Conservation (phyloP, 2,888 invertebrate species). For the Sinopyrophorus schimmeli region DNA sequence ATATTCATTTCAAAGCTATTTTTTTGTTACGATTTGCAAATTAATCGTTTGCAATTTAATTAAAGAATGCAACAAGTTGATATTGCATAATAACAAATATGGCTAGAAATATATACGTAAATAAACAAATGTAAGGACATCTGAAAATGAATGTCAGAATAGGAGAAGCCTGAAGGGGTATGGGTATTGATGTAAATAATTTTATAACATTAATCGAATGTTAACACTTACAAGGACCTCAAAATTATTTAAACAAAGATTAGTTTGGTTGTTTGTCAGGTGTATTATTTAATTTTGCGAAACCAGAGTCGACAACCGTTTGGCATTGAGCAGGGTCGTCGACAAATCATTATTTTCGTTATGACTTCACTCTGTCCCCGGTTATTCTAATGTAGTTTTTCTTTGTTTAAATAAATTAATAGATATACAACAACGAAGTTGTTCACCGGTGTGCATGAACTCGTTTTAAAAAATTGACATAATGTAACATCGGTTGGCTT, state of each 20-base stretch:
- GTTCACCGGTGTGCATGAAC: slow-evolving; percentile 21
- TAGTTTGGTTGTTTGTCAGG: slow-evolving; percentile 31
- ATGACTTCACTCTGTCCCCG: slow-evolving; percentile 32
- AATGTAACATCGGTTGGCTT: slow-evolving; percentile 15
- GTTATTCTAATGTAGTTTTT: slow-evolving; percentile 35
- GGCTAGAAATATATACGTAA: background rate
- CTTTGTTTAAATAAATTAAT: slow-evolving; percentile 31
- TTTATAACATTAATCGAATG: slow-evolving; percentile 8
- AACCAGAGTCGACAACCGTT: slow-evolving; percentile 58
- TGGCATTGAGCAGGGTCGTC: slow-evolving; percentile 52
- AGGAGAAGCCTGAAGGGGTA: too few relatives aligned
- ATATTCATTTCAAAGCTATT: background rate
- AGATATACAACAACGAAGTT: slow-evolving; percentile 23
- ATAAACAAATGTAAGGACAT: background rate
- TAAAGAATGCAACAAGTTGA: background rate
- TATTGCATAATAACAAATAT: background rate
- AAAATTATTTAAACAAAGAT: slow-evolving; percentile 15
- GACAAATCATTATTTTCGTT: slow-evolving; percentile 38
- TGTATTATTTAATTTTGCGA: slow-evolving; percentile 46
- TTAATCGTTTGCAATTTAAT: background rate
- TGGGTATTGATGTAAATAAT: slow-evolving; percentile 8
- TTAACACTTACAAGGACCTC: slow-evolving; percentile 10
- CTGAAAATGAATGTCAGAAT: too few relatives aligned
- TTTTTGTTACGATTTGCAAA: background rate
- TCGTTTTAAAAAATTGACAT: slow-evolving; percentile 19